Evolutionary conservation across 1,140 invertebrate species (phyloP).

Genomic region (Agraylea sexmaculata): DNA sequence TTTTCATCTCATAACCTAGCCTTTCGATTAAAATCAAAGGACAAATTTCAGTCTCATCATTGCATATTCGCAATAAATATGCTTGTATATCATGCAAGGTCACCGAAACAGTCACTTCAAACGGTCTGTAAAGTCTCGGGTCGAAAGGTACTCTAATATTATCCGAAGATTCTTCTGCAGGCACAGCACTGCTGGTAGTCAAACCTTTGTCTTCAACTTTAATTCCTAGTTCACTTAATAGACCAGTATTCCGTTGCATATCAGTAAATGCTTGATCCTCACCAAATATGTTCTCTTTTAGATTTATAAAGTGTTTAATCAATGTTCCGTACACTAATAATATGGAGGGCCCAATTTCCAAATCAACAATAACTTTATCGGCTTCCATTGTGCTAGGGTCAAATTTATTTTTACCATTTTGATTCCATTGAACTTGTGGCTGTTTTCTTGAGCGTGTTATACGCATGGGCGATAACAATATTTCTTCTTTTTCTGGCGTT

Average conservation of each 20-base stretch:
- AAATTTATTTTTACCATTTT: constrained; percentile 58
- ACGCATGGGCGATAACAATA: constrained; percentile 78
- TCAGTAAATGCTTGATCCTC: constrained; percentile 90
- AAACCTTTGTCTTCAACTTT: constrained; percentile 40
- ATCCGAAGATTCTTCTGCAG: constrained; percentile 42
- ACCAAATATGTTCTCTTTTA: constrained; percentile 95
- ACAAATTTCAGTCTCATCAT: constrained; percentile 75
- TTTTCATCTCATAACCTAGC: constrained; percentile 94
- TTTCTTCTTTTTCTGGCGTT: constrained; percentile 88
- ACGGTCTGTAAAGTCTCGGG: constrained; percentile 71
- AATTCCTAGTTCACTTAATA: constrained; percentile 36
- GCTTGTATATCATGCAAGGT: constrained; percentile 92
- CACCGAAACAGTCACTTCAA: constrained; percentile 86
- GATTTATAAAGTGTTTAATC: constrained; percentile 74
- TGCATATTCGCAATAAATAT: constrained; percentile 82
- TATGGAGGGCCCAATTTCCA: constrained; percentile 88
- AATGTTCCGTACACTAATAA: constrained; percentile 82
- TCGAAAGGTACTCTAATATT: constrained; percentile 57
- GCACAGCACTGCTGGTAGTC: constrained; percentile 36
- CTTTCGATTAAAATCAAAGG: constrained; percentile 82
- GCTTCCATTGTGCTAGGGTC: constrained; percentile 72
- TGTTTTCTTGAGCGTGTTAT: constrained; percentile 68
- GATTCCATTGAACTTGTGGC: constrained; percentile 53
- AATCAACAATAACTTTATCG: constrained; percentile 79
- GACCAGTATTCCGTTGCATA: constrained; percentile 57